phyloP scores from a whole-genome alignment of 30 jellyfish, hydroid and myxozoan species.

The Mastigias papua region DNA sequence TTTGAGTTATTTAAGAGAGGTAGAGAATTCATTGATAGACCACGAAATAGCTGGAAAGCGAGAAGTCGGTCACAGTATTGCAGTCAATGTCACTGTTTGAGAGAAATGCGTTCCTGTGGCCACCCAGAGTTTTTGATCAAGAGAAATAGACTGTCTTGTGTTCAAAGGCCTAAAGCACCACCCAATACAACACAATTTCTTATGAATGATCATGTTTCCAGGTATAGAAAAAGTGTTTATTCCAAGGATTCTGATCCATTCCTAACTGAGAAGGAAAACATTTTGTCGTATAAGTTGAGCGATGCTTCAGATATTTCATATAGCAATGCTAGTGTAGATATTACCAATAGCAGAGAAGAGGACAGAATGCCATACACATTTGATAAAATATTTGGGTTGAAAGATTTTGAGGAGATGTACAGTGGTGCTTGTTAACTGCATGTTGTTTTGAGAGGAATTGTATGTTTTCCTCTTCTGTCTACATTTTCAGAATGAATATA shows the following conservation, averaged over 20 bases:
- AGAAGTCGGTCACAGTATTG: neutral
- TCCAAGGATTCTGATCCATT: constrained; percentile 1
- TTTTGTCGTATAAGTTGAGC: too few relatives aligned
- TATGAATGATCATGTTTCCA: constrained; percentile 48
- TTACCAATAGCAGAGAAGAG: neutral
- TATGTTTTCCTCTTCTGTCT: too few relatives aligned
- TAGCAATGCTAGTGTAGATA: neutral
- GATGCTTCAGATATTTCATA: neutral
- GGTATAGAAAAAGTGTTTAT: constrained; percentile 58
- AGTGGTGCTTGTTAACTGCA: neutral
- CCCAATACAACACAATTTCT: constrained; percentile 61
- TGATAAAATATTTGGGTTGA: constrained; percentile 12
- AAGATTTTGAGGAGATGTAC: constrained; percentile 21
- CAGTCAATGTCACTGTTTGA: neutral
- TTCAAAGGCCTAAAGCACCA: constrained; percentile 42
- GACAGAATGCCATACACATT: constrained; percentile 15
- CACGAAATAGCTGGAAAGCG: neutral
- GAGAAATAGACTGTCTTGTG: neutral
- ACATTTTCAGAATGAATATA: too few relatives aligned
- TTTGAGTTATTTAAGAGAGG: neutral
- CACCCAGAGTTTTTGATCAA: too few relatives aligned
- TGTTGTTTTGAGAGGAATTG: neutral
- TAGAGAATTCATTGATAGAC: too few relatives aligned
- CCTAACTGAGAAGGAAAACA: neutral
- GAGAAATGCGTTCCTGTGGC: neutral